These are phyloP conservation scores for Cydia amplana DNA, from an alignment of 1,140 invertebrate genomes.

Conservation along the genomic window DNA sequence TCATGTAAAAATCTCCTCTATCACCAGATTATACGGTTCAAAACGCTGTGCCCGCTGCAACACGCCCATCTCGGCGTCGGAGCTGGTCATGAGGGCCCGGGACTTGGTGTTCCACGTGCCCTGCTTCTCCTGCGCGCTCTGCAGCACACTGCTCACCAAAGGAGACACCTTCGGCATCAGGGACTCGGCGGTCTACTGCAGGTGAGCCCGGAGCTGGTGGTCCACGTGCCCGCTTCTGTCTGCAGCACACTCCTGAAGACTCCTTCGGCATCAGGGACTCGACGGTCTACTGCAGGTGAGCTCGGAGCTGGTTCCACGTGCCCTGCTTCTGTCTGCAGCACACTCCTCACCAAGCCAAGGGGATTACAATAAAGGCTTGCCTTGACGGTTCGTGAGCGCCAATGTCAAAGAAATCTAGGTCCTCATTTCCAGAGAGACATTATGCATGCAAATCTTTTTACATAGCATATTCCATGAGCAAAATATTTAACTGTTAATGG, in stretches of 20 bases:
- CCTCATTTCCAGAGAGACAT: too few relatives aligned
- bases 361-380: too few relatives aligned
- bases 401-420: too few relatives aligned
- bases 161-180: slow-evolving; percentile 97
- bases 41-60: slow-evolving; percentile 94
- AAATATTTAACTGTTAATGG: too few relatives aligned
- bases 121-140: slow-evolving; percentile 97
- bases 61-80: slow-evolving; percentile 93
- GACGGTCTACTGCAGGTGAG: slow-evolving; percentile 86
- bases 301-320: slow-evolving; percentile 92
- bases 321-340: slow-evolving; percentile 97
- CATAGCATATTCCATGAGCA: too few relatives aligned
- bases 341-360: slow-evolving; percentile 44
- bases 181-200: slow-evolving; percentile 89
- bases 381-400: too few relatives aligned
- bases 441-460: too few relatives aligned
- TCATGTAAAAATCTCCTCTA: slow-evolving; percentile 33
- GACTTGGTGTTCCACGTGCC: slow-evolving; percentile 96
- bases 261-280: slow-evolving; percentile 94
- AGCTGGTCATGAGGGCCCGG: slow-evolving; percentile 96
- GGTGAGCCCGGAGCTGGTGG: slow-evolving; percentile 87
- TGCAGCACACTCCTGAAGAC: slow-evolving; percentile 93
- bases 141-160: slow-evolving; percentile 90
- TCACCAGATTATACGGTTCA: slow-evolving; percentile 88
- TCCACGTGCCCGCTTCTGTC: slow-evolving; percentile 97